phyloP scores from a whole-genome alignment of 1,140 invertebrate species.

The Thalassaphorura encarpata region DNA sequence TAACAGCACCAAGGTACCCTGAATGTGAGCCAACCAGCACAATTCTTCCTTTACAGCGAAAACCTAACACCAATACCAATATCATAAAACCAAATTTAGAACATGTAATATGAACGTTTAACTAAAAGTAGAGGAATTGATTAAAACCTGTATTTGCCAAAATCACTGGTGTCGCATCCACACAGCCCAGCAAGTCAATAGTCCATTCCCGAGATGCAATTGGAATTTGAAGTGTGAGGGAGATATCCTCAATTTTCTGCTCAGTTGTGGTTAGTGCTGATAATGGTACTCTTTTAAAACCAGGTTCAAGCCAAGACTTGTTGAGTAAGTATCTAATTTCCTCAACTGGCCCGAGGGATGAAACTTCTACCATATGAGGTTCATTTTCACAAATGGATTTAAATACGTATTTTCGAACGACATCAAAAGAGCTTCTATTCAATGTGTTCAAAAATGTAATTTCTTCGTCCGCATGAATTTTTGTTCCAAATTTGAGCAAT shows the following conservation, averaged over 20 bases:
- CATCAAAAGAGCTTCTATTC: slow-evolving; percentile 6
- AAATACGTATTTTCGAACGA: slow-evolving; percentile 6
- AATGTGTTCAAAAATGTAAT: slow-evolving; percentile 1
- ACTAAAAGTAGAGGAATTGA: background rate
- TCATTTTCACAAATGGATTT: background rate
- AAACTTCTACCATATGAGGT: background rate
- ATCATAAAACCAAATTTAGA: background rate
- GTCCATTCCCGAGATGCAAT: background rate
- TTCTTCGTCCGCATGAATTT: slow-evolving; percentile 3
- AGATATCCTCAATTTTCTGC: background rate
- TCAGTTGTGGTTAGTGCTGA: background rate
- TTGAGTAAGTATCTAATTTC: background rate
- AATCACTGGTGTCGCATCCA: background rate
- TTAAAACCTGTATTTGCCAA: background rate
- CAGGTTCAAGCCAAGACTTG: background rate
- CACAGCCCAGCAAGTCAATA: background rate
- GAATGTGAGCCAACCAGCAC: background rate
- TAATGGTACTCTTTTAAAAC: background rate
- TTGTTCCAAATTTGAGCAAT: slow-evolving; percentile 19
- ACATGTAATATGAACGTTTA: background rate
- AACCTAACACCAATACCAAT: background rate
- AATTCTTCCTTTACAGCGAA: background rate
- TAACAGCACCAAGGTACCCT: background rate
- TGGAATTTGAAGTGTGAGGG: background rate
- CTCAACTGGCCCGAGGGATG: background rate